phyloP scores from a whole-genome alignment of 2,113 vertebrate species.

The Gymnocephalus cernua region DNA sequence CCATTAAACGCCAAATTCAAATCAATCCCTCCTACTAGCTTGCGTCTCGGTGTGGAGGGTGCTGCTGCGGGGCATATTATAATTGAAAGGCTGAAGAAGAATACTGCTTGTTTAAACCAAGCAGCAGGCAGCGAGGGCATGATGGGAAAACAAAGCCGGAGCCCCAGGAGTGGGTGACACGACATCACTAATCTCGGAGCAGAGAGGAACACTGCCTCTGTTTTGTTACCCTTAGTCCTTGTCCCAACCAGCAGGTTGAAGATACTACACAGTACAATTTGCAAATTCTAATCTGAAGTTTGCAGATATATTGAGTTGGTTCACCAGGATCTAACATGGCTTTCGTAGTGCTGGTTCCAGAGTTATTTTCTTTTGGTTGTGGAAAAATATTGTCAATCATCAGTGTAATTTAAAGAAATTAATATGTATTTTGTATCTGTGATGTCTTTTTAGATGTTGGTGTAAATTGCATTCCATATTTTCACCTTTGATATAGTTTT shows the following conservation, averaged over 20 bases:
- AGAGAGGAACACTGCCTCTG: constrained; percentile 66
- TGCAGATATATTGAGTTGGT: constrained; percentile 38
- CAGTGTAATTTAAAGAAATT: constrained; percentile 12
- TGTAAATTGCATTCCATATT: constrained; percentile 43
- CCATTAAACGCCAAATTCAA: constrained; percentile 77
- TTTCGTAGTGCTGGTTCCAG: constrained; percentile 35
- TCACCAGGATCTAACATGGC: constrained; percentile 31
- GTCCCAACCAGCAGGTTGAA: constrained; percentile 68
- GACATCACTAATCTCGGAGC: constrained; percentile 79
- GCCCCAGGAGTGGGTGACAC: constrained; percentile 80
- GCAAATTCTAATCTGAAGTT: constrained; percentile 64
- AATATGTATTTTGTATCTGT: constrained; percentile 1
- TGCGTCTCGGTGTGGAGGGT: constrained; percentile 66
- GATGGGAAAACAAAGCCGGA: constrained; percentile 83
- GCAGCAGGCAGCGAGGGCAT: constrained; percentile 81
- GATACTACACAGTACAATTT: constrained; percentile 47
- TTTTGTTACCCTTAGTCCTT: constrained; percentile 73
- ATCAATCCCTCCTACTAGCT: constrained; percentile 73
- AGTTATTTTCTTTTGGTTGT: constrained; percentile 23
- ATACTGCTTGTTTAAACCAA: constrained; percentile 85
- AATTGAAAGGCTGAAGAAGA: constrained; percentile 87
- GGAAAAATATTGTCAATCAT: constrained; percentile 24
- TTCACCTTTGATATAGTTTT: constrained; percentile 27
- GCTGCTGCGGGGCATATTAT: constrained; percentile 85
- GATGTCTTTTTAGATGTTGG: constrained; percentile 2